These are phyloP conservation scores for Simalia tracyae DNA, from an alignment of 2,797 vertebrate species.

Conservation along the genomic window DNA sequence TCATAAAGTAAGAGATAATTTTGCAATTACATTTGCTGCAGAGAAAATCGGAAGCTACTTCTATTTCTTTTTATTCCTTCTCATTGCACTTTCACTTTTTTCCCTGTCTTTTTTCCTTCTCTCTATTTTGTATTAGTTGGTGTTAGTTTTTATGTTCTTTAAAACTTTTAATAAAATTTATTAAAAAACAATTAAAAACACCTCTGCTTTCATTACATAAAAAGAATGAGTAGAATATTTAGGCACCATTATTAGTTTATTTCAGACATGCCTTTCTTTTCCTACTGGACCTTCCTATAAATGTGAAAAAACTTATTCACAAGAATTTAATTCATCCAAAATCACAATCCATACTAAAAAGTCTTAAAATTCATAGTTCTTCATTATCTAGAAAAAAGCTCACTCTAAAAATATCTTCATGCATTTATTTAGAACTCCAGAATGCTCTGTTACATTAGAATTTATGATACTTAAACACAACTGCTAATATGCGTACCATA, in stretches of 20 bases:
- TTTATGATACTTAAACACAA: not conserved
- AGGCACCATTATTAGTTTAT: not conserved
- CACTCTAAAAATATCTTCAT: constrained; percentile 15
- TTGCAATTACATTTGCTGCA: no score
- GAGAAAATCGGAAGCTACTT: no score
- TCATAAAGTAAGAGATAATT: no score
- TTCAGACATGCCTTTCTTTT: constrained; percentile 1
- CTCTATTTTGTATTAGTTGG: no score
- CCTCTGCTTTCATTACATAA: not conserved
- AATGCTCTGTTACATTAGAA: constrained; percentile 1
- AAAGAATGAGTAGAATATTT: not conserved
- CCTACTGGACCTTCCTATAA: not conserved
- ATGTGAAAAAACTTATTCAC: constrained; percentile 12
- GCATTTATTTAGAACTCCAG: not conserved
- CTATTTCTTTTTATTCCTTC: no score
- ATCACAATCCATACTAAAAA: not conserved
- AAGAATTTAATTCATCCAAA: not conserved
- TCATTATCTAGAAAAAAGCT: not conserved
- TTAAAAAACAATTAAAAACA: not conserved
- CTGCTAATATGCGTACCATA: not conserved
- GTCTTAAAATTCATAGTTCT: not conserved
- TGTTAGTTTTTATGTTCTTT: no score
- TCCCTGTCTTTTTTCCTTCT: no score
- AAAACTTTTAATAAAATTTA: no score
- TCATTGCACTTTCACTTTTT: no score